phyloP scores from a whole-genome alignment of 2,888 invertebrate genomes.

The Dasypogon diadema region DNA sequence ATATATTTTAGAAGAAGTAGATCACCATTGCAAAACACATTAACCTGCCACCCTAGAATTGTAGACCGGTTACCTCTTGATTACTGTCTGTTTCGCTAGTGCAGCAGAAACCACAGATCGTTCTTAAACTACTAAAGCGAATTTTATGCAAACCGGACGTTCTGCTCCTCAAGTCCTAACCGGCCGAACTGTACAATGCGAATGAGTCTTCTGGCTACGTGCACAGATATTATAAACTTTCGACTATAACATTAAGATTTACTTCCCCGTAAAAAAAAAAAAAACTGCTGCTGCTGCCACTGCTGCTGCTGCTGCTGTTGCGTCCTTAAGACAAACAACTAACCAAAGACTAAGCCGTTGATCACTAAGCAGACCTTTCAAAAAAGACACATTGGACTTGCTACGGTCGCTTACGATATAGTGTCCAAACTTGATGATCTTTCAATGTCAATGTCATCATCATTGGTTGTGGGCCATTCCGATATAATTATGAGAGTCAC shows the following conservation, averaged over 20 bases:
- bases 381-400: not conserved
- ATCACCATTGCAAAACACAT: conserved; percentile 1
- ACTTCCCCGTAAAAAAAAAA: no score
- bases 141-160: not conserved
- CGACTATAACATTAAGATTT: no score
- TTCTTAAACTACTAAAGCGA: not conserved
- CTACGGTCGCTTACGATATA: no score
- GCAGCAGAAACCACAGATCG: not conserved
- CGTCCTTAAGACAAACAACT: conserved; percentile 29
- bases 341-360: not conserved
- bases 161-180: conserved; percentile 30
- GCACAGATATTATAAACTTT: conserved; percentile 43
- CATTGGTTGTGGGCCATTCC: conserved; percentile 2
- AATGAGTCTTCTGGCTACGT: conserved; percentile 39
- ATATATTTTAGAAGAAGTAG: not conserved
- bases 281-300: not conserved
- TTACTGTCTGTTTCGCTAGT: not conserved
- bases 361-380: not conserved
- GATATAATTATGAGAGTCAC: not conserved
- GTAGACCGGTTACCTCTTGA: not conserved
- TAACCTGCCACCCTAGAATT: not conserved
- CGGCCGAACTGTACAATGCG: conserved; percentile 14
- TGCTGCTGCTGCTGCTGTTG: no score
- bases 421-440: no score
- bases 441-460: conserved; percentile 46